These are phyloP conservation scores for Papilio gigon DNA, from an alignment of 2,888 invertebrate species.

Conservation along the genomic window DNA sequence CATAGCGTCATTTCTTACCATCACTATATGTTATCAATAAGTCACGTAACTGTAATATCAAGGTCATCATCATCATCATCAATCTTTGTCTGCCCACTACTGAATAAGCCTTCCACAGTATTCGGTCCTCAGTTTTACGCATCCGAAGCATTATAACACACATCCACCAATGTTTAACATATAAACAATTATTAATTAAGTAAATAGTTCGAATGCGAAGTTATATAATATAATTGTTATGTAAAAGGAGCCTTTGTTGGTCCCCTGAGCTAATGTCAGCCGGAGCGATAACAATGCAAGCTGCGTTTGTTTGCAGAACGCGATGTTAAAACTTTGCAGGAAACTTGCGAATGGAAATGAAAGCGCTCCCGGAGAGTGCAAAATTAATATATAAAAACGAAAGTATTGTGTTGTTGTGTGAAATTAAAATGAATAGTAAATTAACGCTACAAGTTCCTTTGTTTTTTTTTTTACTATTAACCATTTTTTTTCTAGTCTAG, in stretches of 20 bases:
- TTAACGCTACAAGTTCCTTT: neutral
- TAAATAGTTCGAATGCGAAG: neutral
- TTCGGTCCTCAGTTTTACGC: no score
- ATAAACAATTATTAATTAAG: neutral
- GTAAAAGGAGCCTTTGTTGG: slow-evolving; percentile 2
- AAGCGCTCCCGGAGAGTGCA: slow-evolving; percentile 21
- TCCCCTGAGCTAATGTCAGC: slow-evolving; percentile 30
- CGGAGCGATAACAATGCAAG: slow-evolving; percentile 30
- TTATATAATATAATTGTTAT: neutral
- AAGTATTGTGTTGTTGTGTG: slow-evolving; percentile 1
- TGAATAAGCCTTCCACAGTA: no score
- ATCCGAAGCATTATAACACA: no score
- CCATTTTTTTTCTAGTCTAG: no score
- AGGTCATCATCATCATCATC: no score
- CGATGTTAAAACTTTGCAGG: slow-evolving; percentile 34
- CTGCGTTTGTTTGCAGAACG: slow-evolving; percentile 25
- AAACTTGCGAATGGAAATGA: slow-evolving; percentile 30
- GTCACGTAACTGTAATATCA: no score
- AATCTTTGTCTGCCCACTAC: no score
- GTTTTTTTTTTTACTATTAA: no score
- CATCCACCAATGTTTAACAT: no score
- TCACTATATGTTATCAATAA: no score
- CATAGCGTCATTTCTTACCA: no score
- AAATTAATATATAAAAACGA: slow-evolving; percentile 28
- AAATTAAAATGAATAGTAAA: slow-evolving; percentile 14